Evolutionary conservation across 2,113 vertebrate genomes (phyloP), one percentile per base, ranked within the genome.

Genomic region (Otolemur garnettii): DNA sequence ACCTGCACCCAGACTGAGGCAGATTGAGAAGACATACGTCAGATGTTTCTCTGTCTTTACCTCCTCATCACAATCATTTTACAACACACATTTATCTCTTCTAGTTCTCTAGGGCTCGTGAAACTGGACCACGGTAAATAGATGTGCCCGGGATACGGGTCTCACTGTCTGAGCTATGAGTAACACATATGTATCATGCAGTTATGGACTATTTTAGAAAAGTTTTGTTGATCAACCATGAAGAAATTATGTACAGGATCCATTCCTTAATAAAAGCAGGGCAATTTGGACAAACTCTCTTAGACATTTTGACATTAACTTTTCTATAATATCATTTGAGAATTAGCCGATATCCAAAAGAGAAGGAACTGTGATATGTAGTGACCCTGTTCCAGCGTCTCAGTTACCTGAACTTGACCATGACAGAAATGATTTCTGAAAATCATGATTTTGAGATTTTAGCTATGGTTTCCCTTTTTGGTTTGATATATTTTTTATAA

Each of bases 261-360:
- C 7, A 86, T 45, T 93, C 26, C 30, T 94, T 68, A 14, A 83
- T 72, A 22, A 82, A 35, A 84, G 66, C 6, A 53, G 4, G 4
- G 18, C 14, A 7, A 83, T n/a, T 69, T 45, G 12, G 66, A 75
- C 4, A 5, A 75, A 90, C 42, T 71, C 10, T 78, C 72, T 83
- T 84, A 93, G 19, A 74, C 57, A 17, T 59, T 12, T 33, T 28
- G 28, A 59, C 35, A 62, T 33, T 42, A 14, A 64, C 75, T 81
- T 94, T 81, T 89, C 19, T 62, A 33, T 82, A n/a, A 50, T 59
- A 22, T 68, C 38, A 45, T 95, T 93, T 94, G 8, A 91, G 45
- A 94, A 88, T 87, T 91, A 88, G 7, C 80, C 42, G 92, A 85
- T 26, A 87, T 10, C 22, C 42, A 28, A 92, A 83, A 90, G 17